Evolutionary conservation across 1,140 invertebrate genomes (phyloP).

Genomic region (Zophobas atratus): DNA sequence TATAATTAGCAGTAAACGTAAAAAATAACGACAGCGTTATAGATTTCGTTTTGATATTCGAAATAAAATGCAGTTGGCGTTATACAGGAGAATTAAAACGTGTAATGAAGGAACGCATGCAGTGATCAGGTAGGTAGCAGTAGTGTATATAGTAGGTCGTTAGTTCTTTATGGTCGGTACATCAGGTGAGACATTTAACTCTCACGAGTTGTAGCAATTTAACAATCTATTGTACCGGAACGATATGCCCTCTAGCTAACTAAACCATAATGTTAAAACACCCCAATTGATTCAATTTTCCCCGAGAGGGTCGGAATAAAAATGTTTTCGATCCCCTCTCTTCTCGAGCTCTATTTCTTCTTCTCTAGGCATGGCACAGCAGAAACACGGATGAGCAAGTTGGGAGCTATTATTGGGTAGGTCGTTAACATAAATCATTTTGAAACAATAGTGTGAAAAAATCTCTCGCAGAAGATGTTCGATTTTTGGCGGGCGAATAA

Average conservation of each 20-base stretch:
- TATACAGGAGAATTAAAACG: neutral
- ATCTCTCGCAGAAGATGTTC: neutral
- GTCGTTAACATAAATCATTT: conserved; percentile 64
- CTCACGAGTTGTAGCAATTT: conserved; percentile 50
- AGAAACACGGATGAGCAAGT: conserved; percentile 62
- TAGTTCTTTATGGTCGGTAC: conserved; percentile 43
- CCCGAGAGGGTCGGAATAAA: conserved; percentile 60
- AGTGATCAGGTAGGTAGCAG: no score
- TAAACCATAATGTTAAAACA: conserved; percentile 60
- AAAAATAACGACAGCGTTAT: no score
- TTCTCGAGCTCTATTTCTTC: conserved; percentile 34
- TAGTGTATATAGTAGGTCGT: conserved; percentile 45
- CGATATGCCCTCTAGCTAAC: conserved; percentile 53
- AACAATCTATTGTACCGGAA: conserved; percentile 53
- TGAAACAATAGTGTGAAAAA: conserved; percentile 57
- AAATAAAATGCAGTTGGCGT: no score
- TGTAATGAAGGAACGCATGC: neutral
- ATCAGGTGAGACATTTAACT: conserved; percentile 34
- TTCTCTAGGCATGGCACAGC: conserved; percentile 57
- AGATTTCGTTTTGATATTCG: no score
- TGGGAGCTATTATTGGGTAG: conserved; percentile 63
- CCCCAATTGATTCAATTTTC: conserved; percentile 62
- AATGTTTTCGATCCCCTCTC: conserved; percentile 53
- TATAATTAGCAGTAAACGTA: no score
- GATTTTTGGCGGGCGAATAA: conserved; percentile 8